Percentiles rank a stretch among this genome's conserved stretches.
phyloP scores from a whole-genome alignment of 2,888 invertebrate genomes.

The Polydrusus cervinus region DNA sequence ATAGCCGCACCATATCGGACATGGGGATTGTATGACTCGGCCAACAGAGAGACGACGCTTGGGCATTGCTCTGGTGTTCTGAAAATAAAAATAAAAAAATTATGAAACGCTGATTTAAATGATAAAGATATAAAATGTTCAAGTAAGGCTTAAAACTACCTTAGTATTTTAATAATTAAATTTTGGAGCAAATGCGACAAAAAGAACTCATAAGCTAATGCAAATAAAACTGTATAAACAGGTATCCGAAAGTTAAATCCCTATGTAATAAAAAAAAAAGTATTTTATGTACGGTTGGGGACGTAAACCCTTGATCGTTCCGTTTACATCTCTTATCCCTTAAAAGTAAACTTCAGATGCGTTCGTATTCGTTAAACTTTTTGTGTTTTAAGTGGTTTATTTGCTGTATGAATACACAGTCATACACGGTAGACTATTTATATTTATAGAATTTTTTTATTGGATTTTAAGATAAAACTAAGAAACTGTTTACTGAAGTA shows the following conservation, averaged over 20 bases:
- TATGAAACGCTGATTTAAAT: no score
- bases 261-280: neutral
- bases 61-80: slow-evolving; percentile 97
- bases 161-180: slow-evolving; percentile 1
- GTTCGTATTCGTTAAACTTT: slow-evolving; percentile 3
- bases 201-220: neutral
- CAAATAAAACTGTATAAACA: neutral
- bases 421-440: neutral
- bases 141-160: neutral
- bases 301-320: neutral
- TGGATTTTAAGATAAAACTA: no score
- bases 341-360: slow-evolving; percentile 5
- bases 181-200: neutral
- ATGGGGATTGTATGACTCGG: slow-evolving; percentile 99
- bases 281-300: neutral
- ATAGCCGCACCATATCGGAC: slow-evolving; percentile 99
- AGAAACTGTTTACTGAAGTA: no score
- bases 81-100: slow-evolving; percentile 63
- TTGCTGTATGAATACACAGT: neutral
- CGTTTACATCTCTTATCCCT: neutral
- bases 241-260: neutral
- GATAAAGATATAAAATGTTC: no score
- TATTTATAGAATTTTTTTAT: no score
- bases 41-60: slow-evolving; percentile 95
- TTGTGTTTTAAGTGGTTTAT: slow-evolving; percentile 1